Evolutionary conservation across 1,140 invertebrate species (phyloP), one percentile per base, ranked within the genome.

Genomic region (Zaprionus tsacasi): DNA sequence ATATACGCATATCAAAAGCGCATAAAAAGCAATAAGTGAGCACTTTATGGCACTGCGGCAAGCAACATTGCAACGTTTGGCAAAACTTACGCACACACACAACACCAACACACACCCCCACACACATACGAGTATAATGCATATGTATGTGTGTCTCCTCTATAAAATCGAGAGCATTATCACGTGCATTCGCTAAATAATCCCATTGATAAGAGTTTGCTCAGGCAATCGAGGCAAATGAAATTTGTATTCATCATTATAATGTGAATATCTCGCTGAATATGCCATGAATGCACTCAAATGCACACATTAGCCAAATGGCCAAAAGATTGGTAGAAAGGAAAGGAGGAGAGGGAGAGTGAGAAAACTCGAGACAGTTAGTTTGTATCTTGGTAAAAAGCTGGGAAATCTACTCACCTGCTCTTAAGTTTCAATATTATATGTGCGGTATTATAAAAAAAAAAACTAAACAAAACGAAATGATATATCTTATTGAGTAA

Each of bases 21-120:
- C 80, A 87, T 87, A 87, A 87, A 87, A 87, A 88, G 80, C 83
- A 80, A 87, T 87, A 83, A 86, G 82, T 83, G 77, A 71, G 61
- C 77, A 88, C 80, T 87, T 87, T 88, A 88, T 87, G 82, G 76
- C 83, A 74, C 70, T 79, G 72, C 15, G 60, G 55, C 67, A 70
- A 52, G 61, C 50, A 55, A 40, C 61, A 50, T 65, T 43, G 52
- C 21, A 65, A 55, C 54, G 61, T 65, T 25, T 40, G 40, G 40
- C 40, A n/a, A 45, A 45, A 45, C 40, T 45, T 45, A 45, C 40
- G 40, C 40, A 45, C 40, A 45, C 2, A 15, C n/a, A 2, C 40
- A 15, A 3, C 45, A 50, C 8, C 3, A 1, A 50, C 45, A 25
- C 45, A 50, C 17, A 3, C 15, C 12, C 40, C 15, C 45, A 11